phyloP scores from a whole-genome alignment of 92 coral and sea anemone species.

The Umimayanthus kanabou region DNA sequence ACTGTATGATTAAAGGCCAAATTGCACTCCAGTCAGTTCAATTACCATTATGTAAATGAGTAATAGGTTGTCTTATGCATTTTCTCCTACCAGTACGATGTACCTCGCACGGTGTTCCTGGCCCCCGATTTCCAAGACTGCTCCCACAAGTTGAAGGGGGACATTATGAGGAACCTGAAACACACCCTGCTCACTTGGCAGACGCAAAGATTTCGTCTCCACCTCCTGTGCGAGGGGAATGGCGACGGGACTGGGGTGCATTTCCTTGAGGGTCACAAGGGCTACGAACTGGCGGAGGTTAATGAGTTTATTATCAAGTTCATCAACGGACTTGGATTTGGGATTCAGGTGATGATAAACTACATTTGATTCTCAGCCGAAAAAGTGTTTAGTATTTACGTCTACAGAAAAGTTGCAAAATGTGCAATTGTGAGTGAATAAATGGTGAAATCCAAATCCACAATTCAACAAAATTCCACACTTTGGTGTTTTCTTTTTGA shows the following conservation, averaged over 20 bases:
- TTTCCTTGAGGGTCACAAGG: slow-evolving; percentile 72
- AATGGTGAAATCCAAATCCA: no score
- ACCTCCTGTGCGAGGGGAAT: slow-evolving; percentile 66
- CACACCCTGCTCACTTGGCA: slow-evolving; percentile 41
- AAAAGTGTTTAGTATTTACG: not conserved
- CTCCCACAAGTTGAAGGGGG: slow-evolving; percentile 44
- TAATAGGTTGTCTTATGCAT: not conserved
- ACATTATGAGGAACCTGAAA: slow-evolving; percentile 47
- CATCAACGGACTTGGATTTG: slow-evolving; percentile 54
- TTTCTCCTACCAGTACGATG: slow-evolving; percentile 49
- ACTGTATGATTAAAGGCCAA: no score
- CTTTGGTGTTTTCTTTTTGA: no score
- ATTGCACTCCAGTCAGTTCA: no score
- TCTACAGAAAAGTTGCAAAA: not conserved
- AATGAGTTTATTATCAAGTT: slow-evolving; percentile 52
- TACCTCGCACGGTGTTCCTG: slow-evolving; percentile 64
- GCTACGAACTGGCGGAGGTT: slow-evolving; percentile 54
- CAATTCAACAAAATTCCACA: no score
- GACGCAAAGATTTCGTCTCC: slow-evolving; percentile 59
- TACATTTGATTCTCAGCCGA: no score
- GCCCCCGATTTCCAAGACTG: slow-evolving; percentile 60
- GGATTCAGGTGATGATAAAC: slow-evolving; percentile 48
- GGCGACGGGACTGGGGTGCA: slow-evolving; percentile 83
- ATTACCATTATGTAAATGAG: not conserved
- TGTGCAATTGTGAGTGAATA: not conserved